phyloP scores from a whole-genome alignment of 2,888 invertebrate genomes.

The Luperina nickerlii region DNA sequence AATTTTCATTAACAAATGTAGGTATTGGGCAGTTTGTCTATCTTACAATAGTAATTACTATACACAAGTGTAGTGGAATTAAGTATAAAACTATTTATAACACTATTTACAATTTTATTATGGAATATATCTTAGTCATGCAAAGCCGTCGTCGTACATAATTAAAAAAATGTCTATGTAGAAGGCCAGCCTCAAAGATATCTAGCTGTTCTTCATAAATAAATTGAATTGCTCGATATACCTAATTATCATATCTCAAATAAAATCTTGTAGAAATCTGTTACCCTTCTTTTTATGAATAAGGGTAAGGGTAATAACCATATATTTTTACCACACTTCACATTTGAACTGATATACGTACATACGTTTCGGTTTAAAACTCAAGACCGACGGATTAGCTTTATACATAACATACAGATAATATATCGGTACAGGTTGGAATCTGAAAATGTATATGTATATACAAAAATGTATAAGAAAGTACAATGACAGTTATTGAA shows the following conservation, averaged over 20 bases:
- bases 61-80: conserved; percentile 57
- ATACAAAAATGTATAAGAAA: neutral
- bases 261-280: neutral
- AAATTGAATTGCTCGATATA: neutral
- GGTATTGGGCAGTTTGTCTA: conserved; percentile 64
- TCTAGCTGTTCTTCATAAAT: neutral
- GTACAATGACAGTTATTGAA: neutral
- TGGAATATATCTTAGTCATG: conserved; percentile 24
- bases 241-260: neutral
- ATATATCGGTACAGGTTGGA: neutral
- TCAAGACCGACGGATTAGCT: conserved; percentile 6
- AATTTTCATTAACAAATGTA: conserved; percentile 67
- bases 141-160: neutral
- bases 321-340: neutral
- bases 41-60: conserved; percentile 59
- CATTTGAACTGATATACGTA: neutral
- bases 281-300: conserved; percentile 2
- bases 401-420: conserved; percentile 3
- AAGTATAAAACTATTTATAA: conserved; percentile 63
- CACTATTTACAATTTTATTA: conserved; percentile 63
- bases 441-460: neutral
- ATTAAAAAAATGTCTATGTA: neutral
- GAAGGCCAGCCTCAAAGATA: neutral
- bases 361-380: neutral
- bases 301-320: conserved; percentile 19